phyloP scores from a whole-genome alignment of 2,113 vertebrate genomes.

The Dasypus novemcinctus region DNA sequence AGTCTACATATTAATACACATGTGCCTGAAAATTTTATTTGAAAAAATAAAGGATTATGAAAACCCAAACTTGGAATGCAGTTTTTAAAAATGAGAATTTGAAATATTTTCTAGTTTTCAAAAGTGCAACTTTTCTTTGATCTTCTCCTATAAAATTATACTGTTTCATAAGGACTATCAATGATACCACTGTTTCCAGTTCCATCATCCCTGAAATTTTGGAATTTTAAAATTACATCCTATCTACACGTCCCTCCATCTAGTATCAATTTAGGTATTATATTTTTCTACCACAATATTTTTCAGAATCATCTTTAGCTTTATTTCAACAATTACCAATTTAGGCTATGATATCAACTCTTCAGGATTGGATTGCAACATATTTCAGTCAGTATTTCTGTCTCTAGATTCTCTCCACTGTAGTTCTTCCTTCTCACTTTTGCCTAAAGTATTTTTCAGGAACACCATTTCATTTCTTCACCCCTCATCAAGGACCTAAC shows the following conservation, averaged over 20 bases:
- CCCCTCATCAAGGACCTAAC: background rate
- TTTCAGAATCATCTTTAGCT: background rate
- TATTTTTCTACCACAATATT: background rate
- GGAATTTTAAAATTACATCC: background rate
- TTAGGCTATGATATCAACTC: too few species aligned
- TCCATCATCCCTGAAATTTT: background rate
- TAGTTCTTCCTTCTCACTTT: background rate
- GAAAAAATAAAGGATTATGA: slow-evolving; percentile 12
- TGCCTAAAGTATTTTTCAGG: background rate
- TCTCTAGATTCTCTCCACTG: background rate
- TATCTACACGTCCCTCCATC: background rate
- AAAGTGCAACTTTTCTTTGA: background rate
- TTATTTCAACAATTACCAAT: background rate
- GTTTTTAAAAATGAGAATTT: background rate
- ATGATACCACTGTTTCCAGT: background rate
- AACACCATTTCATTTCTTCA: background rate
- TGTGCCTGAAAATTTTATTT: slow-evolving; percentile 17
- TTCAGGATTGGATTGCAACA: background rate
- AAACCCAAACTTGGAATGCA: background rate
- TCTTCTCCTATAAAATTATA: background rate
- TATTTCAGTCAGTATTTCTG: background rate
- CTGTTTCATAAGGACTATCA: background rate
- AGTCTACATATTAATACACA: slow-evolving; percentile 35
- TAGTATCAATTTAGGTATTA: background rate
- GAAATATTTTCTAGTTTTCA: background rate